Evolutionary conservation across 2,888 invertebrate genomes (phyloP).

Genomic region (Conus canariensis): DNA sequence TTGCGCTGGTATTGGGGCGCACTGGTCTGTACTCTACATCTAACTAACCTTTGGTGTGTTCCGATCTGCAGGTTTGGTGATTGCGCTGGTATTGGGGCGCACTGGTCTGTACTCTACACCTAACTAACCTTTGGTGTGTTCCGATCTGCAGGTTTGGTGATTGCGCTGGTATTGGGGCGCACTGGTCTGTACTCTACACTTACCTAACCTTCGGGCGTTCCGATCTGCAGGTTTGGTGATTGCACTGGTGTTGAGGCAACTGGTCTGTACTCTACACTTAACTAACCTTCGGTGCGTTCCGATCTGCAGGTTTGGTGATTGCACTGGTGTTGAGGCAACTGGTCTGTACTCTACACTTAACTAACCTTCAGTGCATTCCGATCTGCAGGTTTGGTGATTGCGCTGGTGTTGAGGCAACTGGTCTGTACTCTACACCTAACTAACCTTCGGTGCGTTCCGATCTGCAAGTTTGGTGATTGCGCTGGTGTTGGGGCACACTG

Average conservation of each 20-base stretch:
- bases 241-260: constrained; percentile 61
- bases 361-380: constrained; percentile 3
- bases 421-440: constrained; percentile 70
- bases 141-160: constrained; percentile 33
- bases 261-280: constrained; percentile 62
- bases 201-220: no score
- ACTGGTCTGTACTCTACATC: constrained; percentile 65
- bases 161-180: constrained; percentile 57
- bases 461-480: constrained; percentile 44
- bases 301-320: constrained; percentile 33
- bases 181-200: constrained; percentile 71
- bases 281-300: constrained; percentile 6
- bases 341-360: constrained; percentile 62
- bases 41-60: constrained; percentile 10
- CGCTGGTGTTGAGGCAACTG: constrained; percentile 62
- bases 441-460: not conserved
- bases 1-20: constrained; percentile 57
- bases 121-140: constrained; percentile 13
- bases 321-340: constrained; percentile 60
- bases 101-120: constrained; percentile 65
- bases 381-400: constrained; percentile 42
- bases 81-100: constrained; percentile 57
- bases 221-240: constrained; percentile 35
- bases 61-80: constrained; percentile 33
- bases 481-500: constrained; percentile 62